Evolutionary conservation across 2,888 invertebrate genomes (phyloP), one percentile per base, ranked within the genome.

Genomic region (Hoplodrina blanda): DNA sequence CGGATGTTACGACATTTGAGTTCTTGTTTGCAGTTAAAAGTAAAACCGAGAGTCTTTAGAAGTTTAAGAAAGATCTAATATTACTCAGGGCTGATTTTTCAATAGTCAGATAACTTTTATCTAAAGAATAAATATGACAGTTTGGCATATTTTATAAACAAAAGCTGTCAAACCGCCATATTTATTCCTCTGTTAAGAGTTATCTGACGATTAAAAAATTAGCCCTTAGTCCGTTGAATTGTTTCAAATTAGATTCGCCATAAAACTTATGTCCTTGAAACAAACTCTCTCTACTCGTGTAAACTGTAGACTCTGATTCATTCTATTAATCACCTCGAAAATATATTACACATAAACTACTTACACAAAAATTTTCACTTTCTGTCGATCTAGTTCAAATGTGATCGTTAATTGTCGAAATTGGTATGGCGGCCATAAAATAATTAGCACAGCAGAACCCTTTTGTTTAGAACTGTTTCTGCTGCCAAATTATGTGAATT

Each of bases 391-490:
- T 69, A 75, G 67, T 70, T 69, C 61, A 62, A 70, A 69, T 57
- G 25, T 15, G 55, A 56, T 55, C 41, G 77, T 69, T 82, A 75
- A 75, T 82, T 76, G 69, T 60, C 68, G 56, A 61, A 83, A 80
- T 69, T 71, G 55, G 80, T 64, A 13, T 63, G 33, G 55, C 75
- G 37, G 52, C 55, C 61, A 75, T 72, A 62, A 67, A 72, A 57
- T 71, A 70, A 82, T 81, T 77, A 73, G 63, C 81, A 68, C 64
- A 30, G 55, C 64, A 30, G 55, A 65, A 68, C 76, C 80, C 73
- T 81, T 83, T 76, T 62, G 62, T 72, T 57, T 41, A 59, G 72
- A 69, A 52, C 64, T 30, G 13, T 59, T 41, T 46, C 19, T 7
- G 55, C 33, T 71, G 69, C 67, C 69, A 68, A 76, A 80, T 71